These are phyloP conservation scores for Aurelia sp. DNA, from an alignment of 30 jellyfish, hydroid and myxozoan genomes.

Conservation along the genomic window DNA sequence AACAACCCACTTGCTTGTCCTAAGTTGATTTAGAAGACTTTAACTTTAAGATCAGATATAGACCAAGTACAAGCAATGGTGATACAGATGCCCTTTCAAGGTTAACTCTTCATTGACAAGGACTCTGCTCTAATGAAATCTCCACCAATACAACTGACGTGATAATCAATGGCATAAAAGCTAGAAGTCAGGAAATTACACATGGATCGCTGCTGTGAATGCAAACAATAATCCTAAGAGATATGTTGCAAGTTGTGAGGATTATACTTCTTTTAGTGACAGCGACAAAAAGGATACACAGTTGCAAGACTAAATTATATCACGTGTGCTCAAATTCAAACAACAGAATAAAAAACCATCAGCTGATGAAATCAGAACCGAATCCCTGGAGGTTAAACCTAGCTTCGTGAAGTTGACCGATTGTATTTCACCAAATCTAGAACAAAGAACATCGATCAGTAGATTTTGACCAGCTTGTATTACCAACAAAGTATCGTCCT, in stretches of 20 bases:
- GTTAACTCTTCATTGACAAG: constrained; percentile 33
- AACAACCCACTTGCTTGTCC: not conserved
- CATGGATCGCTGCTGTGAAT: constrained; percentile 52
- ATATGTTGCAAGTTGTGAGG: constrained; percentile 6
- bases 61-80: constrained; percentile 52
- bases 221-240: too few relatives aligned
- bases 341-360: too few relatives aligned
- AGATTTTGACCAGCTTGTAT: too few relatives aligned
- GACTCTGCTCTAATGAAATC: not conserved
- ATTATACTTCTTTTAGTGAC: not conserved
- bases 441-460: too few relatives aligned
- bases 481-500: too few relatives aligned
- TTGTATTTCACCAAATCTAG: too few relatives aligned
- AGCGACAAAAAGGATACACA: too few relatives aligned
- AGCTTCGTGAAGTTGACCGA: too few relatives aligned
- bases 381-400: too few relatives aligned
- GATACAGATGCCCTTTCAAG: constrained; percentile 61
- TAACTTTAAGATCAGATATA: constrained; percentile 30
- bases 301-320: too few relatives aligned
- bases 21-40: constrained; percentile 37
- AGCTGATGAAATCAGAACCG: too few relatives aligned
- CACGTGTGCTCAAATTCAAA: too few relatives aligned
- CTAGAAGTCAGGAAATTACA: constrained; percentile 6
- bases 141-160: constrained; percentile 17
- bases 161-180: constrained; percentile 13